Base-by-base conservation (phyloP, 2,797 vertebrate species). In the Ceryle rudis region DNA sequence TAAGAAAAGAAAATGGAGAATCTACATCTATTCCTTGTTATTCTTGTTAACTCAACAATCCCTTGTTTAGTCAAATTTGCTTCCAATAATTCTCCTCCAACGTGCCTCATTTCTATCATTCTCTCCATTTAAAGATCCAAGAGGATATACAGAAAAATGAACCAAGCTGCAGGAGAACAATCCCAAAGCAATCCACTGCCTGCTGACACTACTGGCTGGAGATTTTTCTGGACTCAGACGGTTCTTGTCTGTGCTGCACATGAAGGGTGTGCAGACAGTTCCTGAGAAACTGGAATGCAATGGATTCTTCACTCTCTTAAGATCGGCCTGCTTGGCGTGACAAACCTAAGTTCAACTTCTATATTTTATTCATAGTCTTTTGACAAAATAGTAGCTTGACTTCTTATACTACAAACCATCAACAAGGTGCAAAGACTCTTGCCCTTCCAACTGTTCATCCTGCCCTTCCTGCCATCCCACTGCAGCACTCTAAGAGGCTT, bases 251-350 rank as follows among this genome's bases (percentile, higher is more conserved):
- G 18, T 64, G 20, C 20, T 64, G 18, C 41, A 51, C 1, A 2
- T 41, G 25, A 86, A 79, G 11, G 28, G 17, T 3, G 5, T 0
- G 0, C 0, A 0, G 35, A 39, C 15, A 74, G 29, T 16, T 79
- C 41, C 35, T 22, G 6, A 51, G 47, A 72, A 51, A 9, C 39
- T 69, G 44, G n/a, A n/a, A 33, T 0, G 0, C 17, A 35, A 13
- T 1, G 23, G 12, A 5, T 3, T 64, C 14, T 80, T n/a, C 29
- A 5, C 19, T 28, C 7, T 11, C 42, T n/a, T 60, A 72, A 80
- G 22, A 49, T 3, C 8, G 37, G 16, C 31, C 37, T 16, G 7
- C 31, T 72, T 35, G 37, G n/a, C 8, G 8, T 42, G 35, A 67
- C 54, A 81, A 90, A 51, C 29, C 19, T 78, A 37, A 57, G 26